Evolutionary conservation across 1,140 invertebrate species (phyloP).

Genomic region (Drosophila repletoides): DNA sequence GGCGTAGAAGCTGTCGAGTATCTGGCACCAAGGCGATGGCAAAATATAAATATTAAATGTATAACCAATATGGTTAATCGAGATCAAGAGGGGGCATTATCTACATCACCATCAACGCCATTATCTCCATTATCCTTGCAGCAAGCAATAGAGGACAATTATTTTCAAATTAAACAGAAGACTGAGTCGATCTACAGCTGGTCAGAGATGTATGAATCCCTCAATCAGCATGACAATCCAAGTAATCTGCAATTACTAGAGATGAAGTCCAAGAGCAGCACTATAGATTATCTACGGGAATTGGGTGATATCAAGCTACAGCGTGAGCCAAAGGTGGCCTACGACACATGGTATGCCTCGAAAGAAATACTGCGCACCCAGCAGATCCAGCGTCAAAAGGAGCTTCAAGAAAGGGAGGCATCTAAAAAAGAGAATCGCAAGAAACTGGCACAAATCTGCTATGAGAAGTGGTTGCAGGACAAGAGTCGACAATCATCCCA

Average conservation of each 20-base stretch:
- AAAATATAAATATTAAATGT: background rate
- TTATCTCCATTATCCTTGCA: conserved; percentile 20
- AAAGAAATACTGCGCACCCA: conserved; percentile 28
- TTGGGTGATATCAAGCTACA: conserved; percentile 29
- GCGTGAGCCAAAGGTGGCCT: conserved; percentile 42
- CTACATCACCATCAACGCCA: conserved; percentile 9
- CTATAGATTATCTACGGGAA: conserved; percentile 19
- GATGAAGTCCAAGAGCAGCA: conserved; percentile 21
- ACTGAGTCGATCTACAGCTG: conserved; percentile 16
- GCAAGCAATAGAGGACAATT: background rate
- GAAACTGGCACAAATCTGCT: conserved; percentile 21
- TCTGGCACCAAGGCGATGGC: background rate
- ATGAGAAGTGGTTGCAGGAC: conserved; percentile 44
- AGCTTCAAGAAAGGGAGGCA: background rate
- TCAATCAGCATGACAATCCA: conserved; percentile 6
- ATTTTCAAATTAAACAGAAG: background rate
- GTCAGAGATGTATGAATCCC: conserved; percentile 25
- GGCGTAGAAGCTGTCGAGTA: background rate
- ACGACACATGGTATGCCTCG: conserved; percentile 44
- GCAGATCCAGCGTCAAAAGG: background rate
- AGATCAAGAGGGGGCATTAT: background rate
- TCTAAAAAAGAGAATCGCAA: conserved; percentile 12
- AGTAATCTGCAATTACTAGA: conserved; percentile 32
- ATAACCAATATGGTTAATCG: background rate
- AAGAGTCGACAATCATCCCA: conserved; percentile 24